Evolutionary conservation across 2,113 vertebrate species (phyloP).

Genomic region (Oreotrochilus melanogaster): DNA sequence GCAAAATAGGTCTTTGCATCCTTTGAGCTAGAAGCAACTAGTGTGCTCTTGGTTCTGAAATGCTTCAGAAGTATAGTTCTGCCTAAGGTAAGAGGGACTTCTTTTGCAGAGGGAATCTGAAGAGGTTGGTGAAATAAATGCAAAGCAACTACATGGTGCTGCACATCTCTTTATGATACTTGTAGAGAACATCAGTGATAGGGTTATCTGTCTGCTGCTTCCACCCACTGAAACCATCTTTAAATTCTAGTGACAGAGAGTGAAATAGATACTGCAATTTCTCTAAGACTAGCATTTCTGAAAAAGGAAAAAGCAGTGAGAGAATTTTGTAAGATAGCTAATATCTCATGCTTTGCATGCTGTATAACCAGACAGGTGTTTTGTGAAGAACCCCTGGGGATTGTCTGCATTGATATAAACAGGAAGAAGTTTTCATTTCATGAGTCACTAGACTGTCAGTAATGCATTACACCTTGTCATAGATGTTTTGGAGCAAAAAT

Average conservation of each 20-base stretch:
- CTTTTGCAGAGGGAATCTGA: not conserved
- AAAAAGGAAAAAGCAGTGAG: not conserved
- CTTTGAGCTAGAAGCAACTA: not conserved
- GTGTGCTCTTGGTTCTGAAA: not conserved
- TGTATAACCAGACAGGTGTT: not conserved
- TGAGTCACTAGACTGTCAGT: slow-evolving; percentile 21
- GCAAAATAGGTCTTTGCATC: not conserved
- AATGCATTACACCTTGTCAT: slow-evolving; percentile 10
- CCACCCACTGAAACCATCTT: not conserved
- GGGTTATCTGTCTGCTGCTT: slow-evolving; percentile 3
- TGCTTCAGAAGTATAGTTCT: not conserved
- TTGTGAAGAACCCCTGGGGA: not conserved
- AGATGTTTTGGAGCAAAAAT: not conserved
- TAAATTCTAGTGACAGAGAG: not conserved
- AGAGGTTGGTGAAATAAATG: not conserved
- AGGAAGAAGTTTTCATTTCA: slow-evolving; percentile 37
- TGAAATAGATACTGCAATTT: not conserved
- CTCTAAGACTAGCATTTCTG: not conserved
- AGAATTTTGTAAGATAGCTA: not conserved
- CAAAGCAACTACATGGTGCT: not conserved
- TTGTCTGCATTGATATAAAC: not conserved
- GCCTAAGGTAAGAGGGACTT: not conserved
- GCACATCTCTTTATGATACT: not conserved
- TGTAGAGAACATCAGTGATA: not conserved
- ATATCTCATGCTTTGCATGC: not conserved